phyloP scores from a whole-genome alignment of 2,113 vertebrate genomes.

The Ammodytes marinus region DNA sequence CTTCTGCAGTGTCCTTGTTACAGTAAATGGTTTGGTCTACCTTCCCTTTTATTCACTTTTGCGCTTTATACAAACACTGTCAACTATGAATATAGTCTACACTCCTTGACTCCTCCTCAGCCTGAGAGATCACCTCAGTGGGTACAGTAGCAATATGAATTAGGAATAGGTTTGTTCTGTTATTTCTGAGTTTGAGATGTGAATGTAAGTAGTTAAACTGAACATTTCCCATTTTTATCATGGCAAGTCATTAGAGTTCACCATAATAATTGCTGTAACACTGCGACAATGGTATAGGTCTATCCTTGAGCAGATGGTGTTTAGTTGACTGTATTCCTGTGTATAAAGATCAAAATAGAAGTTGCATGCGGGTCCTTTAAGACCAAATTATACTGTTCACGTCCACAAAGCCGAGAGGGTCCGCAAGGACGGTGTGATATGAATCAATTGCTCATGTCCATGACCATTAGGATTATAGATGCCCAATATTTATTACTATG shows the following conservation, averaged over 20 bases:
- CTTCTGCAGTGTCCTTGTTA: background rate
- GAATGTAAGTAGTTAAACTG: background rate
- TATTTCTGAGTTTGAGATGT: background rate
- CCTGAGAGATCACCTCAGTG: background rate
- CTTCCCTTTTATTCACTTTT: slow-evolving; percentile 29
- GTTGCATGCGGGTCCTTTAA: background rate
- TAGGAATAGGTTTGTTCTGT: background rate
- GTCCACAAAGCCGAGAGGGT: background rate
- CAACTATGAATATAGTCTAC: slow-evolving; percentile 10
- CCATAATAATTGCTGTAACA: background rate
- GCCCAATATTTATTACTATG: background rate
- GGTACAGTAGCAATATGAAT: background rate
- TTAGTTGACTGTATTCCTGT: background rate
- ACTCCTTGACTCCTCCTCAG: slow-evolving; percentile 1
- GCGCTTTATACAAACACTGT: background rate
- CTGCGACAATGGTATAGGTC: background rate
- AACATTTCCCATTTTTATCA: background rate
- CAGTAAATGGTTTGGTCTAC: background rate
- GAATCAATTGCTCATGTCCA: background rate
- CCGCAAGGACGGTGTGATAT: background rate
- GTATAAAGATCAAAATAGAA: background rate
- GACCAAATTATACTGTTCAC: background rate
- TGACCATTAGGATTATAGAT: background rate
- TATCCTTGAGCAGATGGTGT: background rate
- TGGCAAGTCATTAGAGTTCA: background rate